These are phyloP conservation scores for Bombus confusus DNA, from an alignment of 1,140 invertebrate species.

Conservation along the genomic window DNA sequence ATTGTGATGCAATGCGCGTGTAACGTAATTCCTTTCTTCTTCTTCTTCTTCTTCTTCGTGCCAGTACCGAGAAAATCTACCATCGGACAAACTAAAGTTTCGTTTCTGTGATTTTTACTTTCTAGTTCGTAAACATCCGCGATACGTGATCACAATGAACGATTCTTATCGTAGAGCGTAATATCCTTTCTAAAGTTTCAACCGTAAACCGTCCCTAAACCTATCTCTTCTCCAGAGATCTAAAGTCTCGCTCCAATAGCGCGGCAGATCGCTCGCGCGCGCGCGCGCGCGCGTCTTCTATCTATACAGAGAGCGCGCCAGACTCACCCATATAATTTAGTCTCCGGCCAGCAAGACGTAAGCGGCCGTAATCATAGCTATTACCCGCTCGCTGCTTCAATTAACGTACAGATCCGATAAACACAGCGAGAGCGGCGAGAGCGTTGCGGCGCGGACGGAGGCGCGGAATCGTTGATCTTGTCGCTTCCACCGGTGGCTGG, in stretches of 20 bases:
- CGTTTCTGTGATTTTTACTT: constrained; percentile 2
- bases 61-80: neutral
- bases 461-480: constrained; percentile 20
- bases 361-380: constrained; percentile 48
- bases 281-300: neutral
- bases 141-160: neutral
- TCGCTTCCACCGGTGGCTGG: constrained; percentile 16
- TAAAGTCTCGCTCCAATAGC: neutral
- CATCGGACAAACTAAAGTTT: neutral
- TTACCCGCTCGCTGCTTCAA: constrained; percentile 48
- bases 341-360: constrained; percentile 32
- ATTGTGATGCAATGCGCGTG: no score
- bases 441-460: constrained; percentile 12
- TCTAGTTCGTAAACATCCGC: neutral
- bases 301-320: neutral
- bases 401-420: constrained; percentile 52
- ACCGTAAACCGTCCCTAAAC: neutral
- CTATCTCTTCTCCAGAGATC: neutral
- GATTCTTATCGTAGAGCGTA: neutral
- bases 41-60: neutral
- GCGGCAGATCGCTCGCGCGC: neutral
- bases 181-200: constrained; percentile 24
- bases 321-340: constrained; percentile 52
- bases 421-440: neutral
- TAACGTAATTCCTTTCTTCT: no score